A percentile compares a stretch with the other conserved stretches of the same genome.
phyloP scores from a whole-genome alignment of 2,888 invertebrate species.

The Ommatoiulus sabulosus region DNA sequence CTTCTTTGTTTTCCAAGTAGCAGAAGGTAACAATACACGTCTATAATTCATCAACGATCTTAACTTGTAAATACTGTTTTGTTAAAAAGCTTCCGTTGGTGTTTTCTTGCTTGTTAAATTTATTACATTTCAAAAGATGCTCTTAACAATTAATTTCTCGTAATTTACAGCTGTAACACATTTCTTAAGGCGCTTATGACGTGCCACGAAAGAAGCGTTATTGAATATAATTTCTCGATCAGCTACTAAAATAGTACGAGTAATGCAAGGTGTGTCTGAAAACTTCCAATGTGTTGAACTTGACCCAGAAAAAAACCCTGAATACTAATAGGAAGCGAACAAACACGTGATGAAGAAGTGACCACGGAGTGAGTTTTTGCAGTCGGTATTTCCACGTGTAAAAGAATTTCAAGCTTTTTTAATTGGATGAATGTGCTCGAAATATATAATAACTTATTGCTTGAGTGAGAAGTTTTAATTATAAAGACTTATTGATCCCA shows the following conservation, averaged over 20 bases:
- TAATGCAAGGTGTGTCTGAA: slow-evolving; percentile 7
- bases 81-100: background rate
- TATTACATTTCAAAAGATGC: background rate
- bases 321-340: background rate
- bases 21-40: background rate
- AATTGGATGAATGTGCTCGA: slow-evolving; percentile 1
- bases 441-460: background rate
- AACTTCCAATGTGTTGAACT: background rate
- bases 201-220: background rate
- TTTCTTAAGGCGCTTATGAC: background rate
- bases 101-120: background rate
- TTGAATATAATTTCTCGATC: background rate
- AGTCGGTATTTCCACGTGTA: slow-evolving; percentile 19
- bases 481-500: background rate
- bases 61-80: background rate
- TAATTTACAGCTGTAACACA: background rate
- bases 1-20: background rate
- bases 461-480: background rate
- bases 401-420: background rate
- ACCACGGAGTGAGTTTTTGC: background rate
- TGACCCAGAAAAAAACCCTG: slow-evolving; percentile 40
- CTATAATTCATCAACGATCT: background rate
- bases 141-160: background rate
- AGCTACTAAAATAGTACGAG: background rate
- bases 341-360: slow-evolving; percentile 17